These are phyloP conservation scores for Hartigia nigra DNA, from an alignment of 2,888 invertebrate species.

Conservation along the genomic window DNA sequence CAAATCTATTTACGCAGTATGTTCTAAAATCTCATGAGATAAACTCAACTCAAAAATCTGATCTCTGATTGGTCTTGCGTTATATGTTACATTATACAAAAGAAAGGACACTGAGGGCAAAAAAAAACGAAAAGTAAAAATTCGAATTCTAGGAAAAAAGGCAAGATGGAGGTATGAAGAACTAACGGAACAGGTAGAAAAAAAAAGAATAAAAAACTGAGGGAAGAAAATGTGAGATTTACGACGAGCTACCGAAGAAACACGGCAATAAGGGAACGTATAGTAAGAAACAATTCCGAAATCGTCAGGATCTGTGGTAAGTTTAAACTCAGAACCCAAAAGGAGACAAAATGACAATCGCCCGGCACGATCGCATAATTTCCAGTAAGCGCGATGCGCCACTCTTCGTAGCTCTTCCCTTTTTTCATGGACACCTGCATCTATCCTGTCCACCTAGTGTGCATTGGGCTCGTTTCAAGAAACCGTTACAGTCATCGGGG, in stretches of 20 bases:
- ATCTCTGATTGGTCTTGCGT: not conserved
- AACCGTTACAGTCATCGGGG: constrained; percentile 55
- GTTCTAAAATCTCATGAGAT: not conserved
- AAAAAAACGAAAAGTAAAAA: constrained; percentile 5
- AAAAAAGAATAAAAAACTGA: constrained; percentile 39
- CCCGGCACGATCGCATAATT: constrained; percentile 22
- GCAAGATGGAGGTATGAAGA: constrained; percentile 25
- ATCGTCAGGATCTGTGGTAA: not conserved
- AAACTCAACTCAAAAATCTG: not conserved
- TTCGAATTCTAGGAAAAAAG: constrained; percentile 26
- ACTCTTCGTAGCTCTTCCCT: constrained; percentile 9
- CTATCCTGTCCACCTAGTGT: not conserved
- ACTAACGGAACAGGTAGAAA: constrained; percentile 41
- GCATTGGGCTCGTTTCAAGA: constrained; percentile 22
- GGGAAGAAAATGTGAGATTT: constrained; percentile 37
- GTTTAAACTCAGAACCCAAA: not conserved
- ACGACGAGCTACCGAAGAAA: constrained; percentile 35
- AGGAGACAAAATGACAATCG: constrained; percentile 29
- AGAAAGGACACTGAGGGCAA: not conserved
- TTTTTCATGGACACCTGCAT: constrained; percentile 43
- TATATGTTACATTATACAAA: not conserved
- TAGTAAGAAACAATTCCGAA: not conserved
- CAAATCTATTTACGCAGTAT: not conserved
- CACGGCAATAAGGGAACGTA: not conserved
- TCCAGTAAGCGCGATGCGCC: constrained; percentile 9